Base-by-base conservation (phyloP, 2,113 vertebrate species). In the Tychaedon coryphoeus region DNA sequence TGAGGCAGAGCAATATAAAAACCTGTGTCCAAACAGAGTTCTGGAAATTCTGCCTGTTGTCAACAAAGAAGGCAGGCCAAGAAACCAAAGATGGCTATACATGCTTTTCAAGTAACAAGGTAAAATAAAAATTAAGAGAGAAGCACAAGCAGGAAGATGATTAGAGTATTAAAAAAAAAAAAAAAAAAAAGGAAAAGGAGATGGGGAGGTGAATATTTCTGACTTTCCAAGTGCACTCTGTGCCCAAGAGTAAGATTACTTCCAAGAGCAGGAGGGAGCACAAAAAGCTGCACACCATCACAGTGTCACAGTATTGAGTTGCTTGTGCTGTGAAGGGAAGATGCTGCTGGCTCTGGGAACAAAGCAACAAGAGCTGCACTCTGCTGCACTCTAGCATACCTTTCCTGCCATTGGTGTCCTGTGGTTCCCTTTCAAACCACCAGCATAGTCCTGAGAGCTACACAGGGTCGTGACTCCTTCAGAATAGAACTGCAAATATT, bases 331-430 rank as follows among this genome's bases (percentile, higher is more conserved):
- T 33, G 89, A 76, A 79, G 54, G 6, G 11, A 76, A 76, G 75
- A 51, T 53, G 64, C 43, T 53, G 85, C 75, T 94, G 75, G 25
- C 28, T 31, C 19, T 2, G 1, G 51, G 71, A 88, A 36, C 70
- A 93, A 90, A 83, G 74, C 77, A 66, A 19, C 9, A 31, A 74
- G 56, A 53, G 40, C 90, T 51, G 38, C 47, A n/a, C 91, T 88
- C 69, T 50, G 72, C 83, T 60, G 74, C 65, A 51, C 80, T 76
- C 87, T 19, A 40, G 67, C 71, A 58, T 12, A 53, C 43, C 47
- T 86, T 53, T 47, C 84, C 45, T 70, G 74, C 28, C 25, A 40
- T 29, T 2, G 1, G 19, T 29, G 74, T 58, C 57, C 60, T 80
- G 5, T 14, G 12, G 36, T 8, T 93, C 60, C 29, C 57, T 73